phyloP scores from a whole-genome alignment of 64 coral and sea anemone species.

The Trachythela sp. region DNA sequence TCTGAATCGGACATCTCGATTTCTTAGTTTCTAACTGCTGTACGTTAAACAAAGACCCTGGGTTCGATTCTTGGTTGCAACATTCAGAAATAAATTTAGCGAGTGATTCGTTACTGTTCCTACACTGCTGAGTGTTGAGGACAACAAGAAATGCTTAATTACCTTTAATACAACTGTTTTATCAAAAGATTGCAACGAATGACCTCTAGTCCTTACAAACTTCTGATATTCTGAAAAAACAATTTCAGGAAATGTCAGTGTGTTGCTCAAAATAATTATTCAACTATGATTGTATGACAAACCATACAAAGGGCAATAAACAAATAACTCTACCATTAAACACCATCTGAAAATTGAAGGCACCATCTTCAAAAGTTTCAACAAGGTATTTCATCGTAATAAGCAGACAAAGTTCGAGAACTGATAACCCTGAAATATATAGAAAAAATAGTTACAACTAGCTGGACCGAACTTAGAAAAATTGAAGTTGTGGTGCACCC shows the following conservation, averaged over 20 bases:
- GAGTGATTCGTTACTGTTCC: neutral
- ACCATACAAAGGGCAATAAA: neutral
- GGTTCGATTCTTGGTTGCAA: too few relatives aligned
- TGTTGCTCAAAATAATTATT: neutral
- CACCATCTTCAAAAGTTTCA: slow-evolving; percentile 58
- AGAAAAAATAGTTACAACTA: neutral
- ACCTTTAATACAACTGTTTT: slow-evolving; percentile 94
- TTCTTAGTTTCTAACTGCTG: too few relatives aligned
- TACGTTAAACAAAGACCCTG: too few relatives aligned
- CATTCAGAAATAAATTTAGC: neutral
- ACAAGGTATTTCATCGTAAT: slow-evolving; percentile 84
- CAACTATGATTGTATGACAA: neutral
- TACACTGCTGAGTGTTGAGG: too few relatives aligned
- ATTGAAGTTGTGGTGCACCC: too few relatives aligned
- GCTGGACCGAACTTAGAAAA: neutral
- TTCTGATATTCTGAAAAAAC: slow-evolving; percentile 75
- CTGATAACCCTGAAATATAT: slow-evolving; percentile 67
- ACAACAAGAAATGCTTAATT: neutral
- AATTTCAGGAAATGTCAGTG: neutral
- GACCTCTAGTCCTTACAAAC: slow-evolving; percentile 74
- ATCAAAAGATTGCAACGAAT: slow-evolving; percentile 81
- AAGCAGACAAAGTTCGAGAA: slow-evolving; percentile 80
- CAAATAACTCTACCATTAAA: slow-evolving; percentile 64
- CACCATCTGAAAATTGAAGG: slow-evolving; percentile 98
- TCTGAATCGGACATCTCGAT: too few relatives aligned